Evolutionary conservation across 2,113 vertebrate species (phyloP), one percentile per base, ranked within the genome.

Genomic region (Clarias gariepinus): DNA sequence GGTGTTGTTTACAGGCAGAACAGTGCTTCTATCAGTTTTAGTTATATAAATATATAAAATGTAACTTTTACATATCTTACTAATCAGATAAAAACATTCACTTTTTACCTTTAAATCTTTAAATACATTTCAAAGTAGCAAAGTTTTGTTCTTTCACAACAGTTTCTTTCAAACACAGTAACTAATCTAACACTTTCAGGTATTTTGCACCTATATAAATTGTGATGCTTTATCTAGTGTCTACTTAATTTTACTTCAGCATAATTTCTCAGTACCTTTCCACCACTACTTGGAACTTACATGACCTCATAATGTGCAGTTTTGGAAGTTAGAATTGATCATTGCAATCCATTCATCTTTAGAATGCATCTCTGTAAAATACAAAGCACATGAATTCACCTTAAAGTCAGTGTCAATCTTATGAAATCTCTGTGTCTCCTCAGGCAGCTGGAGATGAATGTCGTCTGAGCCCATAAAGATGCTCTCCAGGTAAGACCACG

Each of bases 381-480:
- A 21, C 15, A 76, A 11, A 85, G 47, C 18, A 28, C 63, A 36
- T 41, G 18, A 8, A 84, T 23, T 3, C 83, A 97, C 96, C 96
- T 97, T 95, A 91, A 97, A 97, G 88, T 96, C 94, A 16, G 90
- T 85, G 88, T 97, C 94, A 68, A 96, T 93, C 63, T 81, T 87
- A 83, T 94, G 90, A 64, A 95, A 96, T 85, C 91, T 88, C 33
- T 91, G 91, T 13, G 95, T 87, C 87, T 97, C 96, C 86, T 93
- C 77, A 55, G 94, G 92, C 19, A 98, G 92, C 88, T 97, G 95
- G 18, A 92, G 93, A 89, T 93, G 89, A 88, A 95, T 96, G 90
- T 96, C 96, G 87, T 95, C 94, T 77, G 95, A 97, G 83, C 90
- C 94, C 89, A 92, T 91, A 85, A 98, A 97, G 90, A 97, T 95